Evolutionary conservation across 1,140 invertebrate species (phyloP), one percentile per base, ranked within the genome.

Genomic region (Drosophila tristis): DNA sequence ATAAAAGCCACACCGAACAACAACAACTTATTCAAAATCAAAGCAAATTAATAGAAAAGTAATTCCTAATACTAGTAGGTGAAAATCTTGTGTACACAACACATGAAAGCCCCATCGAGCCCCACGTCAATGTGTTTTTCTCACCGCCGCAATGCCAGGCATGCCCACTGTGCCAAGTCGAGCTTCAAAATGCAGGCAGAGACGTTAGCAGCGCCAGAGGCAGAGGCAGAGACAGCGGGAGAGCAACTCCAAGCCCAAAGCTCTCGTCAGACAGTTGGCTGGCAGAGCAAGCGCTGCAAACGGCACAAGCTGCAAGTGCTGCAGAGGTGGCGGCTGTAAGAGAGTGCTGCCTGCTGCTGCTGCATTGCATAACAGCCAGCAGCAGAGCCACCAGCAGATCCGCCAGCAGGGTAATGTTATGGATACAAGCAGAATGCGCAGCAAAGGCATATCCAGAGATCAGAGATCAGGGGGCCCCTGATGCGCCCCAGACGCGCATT

Each of bases 221-320:
- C 26, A 31, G 55, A 43, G 47, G 9, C 57, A 35, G 23, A 43
- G 29, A 11, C 29, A 3, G 8, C 47, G 50, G 39, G 57, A 45
- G 55, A 31, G 58, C 29, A 5, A 51, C 26, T 29, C 49, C 8
- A 43, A 44, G 31, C 20, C 43, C 6, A 26, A 20, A 29, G 50
- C 43, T 35, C 20, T 6, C 26, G 47, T 47, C 26, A 25, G 48
- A 26, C 39, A 11, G 20, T 9, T 13, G 44, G n/a, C 7, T 1
- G 45, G 6, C 45, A 49, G 61, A 62, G 79, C 51, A 79, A 78
- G 51, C 53, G 66, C 70, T 75, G 80, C 63, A 73, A 84, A 74
- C 72, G 80, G 62, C 75, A 80, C 80, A 61, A 61, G 80, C 80
- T 80, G 73, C 73, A 80, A 85, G 85, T 80, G 77, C 60, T 84